Percentiles rank a stretch among this genome's conserved stretches.
Conservation (phyloP, 2,113 vertebrate species). For the Budorcas taxicolor region DNA sequence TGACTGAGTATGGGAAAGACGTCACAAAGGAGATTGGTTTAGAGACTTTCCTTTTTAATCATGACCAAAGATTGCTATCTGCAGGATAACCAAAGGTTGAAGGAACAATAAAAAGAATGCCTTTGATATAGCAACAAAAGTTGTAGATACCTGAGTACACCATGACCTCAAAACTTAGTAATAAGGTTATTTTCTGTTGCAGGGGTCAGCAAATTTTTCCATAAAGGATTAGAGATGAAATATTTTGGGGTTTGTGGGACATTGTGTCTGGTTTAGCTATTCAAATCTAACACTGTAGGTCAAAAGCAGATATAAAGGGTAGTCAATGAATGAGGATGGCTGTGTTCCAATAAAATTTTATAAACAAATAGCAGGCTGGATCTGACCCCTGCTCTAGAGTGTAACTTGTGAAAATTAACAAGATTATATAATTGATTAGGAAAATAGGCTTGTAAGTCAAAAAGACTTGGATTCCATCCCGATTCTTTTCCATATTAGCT, state of each 20-base stretch:
- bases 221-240: not conserved
- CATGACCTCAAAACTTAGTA: conserved; percentile 17
- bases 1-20: not conserved
- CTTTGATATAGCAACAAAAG: conserved; percentile 25
- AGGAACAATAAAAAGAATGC: not conserved
- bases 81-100: not conserved
- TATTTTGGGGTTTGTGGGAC: not conserved
- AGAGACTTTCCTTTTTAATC: conserved; percentile 16
- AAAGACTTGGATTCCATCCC: not conserved
- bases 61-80: conserved; percentile 41
- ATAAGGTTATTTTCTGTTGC: not conserved
- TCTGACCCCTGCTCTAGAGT: not conserved
- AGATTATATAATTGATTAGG: not conserved
- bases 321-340: not conserved
- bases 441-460: not conserved
- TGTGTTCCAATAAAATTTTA: conserved; percentile 9
- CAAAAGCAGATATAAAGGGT: not conserved
- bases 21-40: conserved; percentile 7
- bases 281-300: not conserved
- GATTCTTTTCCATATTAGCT: conserved; percentile 4
- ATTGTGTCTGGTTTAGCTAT: not conserved
- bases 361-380: not conserved
- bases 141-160: not conserved
- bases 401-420: conserved; percentile 3
- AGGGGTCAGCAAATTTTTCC: not conserved